Evolutionary conservation across 2,888 invertebrate genomes (phyloP).

Genomic region (Blera fallax): DNA sequence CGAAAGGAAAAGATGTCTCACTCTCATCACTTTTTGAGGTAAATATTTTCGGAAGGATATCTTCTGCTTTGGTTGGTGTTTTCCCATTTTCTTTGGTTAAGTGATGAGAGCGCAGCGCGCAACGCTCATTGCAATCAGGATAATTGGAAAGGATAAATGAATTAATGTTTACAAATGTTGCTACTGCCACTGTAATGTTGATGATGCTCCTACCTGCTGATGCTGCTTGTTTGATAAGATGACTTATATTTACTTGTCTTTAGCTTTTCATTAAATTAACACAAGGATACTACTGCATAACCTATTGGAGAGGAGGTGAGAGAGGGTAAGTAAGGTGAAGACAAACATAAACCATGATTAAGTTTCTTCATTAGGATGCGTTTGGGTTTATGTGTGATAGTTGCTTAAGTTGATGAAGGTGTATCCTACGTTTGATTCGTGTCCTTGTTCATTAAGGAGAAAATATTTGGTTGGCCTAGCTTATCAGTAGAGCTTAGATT

Average conservation of each 20-base stretch:
- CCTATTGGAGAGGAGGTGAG: slow-evolving; percentile 20
- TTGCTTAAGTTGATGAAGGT: slow-evolving; percentile 29
- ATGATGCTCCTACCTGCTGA: slow-evolving; percentile 12
- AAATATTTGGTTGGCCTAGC: background rate
- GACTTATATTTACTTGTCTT: slow-evolving; percentile 65
- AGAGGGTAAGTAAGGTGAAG: slow-evolving; percentile 10
- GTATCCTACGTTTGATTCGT: background rate
- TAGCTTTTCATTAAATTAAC: slow-evolving; percentile 72
- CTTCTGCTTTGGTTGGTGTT: slow-evolving; percentile 48
- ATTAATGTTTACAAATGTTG: slow-evolving; percentile 72
- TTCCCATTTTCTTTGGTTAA: slow-evolving; percentile 11
- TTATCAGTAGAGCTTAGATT: background rate
- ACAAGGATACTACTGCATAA: slow-evolving; percentile 46
- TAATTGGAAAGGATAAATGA: slow-evolving; percentile 73
- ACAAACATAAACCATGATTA: slow-evolving; percentile 62
- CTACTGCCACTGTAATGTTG: slow-evolving; percentile 54
- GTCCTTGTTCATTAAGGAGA: slow-evolving; percentile 42
- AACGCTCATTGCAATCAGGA: slow-evolving; percentile 72
- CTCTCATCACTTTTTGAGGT: slow-evolving; percentile 66
- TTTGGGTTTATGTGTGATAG: background rate
- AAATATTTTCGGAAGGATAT: slow-evolving; percentile 72
- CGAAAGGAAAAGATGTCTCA: slow-evolving; percentile 51
- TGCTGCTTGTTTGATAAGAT: slow-evolving; percentile 62
- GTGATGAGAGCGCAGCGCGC: slow-evolving; percentile 67
- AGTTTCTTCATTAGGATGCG: slow-evolving; percentile 69